Evolutionary conservation across 2,888 invertebrate genomes (phyloP), one percentile per base, ranked within the genome.

Genomic region (Tenthredo notha): DNA sequence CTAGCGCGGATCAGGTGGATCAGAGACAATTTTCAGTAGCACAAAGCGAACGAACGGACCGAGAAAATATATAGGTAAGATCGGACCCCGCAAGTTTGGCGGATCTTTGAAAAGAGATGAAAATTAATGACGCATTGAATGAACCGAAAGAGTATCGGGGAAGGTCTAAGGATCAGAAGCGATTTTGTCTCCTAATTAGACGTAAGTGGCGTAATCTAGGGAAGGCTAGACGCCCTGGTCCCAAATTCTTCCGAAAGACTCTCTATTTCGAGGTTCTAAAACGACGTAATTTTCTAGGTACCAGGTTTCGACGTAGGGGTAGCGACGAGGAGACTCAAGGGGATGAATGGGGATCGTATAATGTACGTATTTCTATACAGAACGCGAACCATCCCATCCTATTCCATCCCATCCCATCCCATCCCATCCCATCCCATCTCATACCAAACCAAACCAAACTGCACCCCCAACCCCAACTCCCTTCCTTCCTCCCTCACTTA

Each of bases 331-430:
- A 40, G 65, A 9, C n/a, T 43, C 61, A 33, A 67, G 21, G n/a
- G 40, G 37, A 74, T 84, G 87, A 85, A 25, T 25, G 18, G 47
- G 33, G 75, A 88, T 87, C 85, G 89, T 89, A 90, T 90, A 90
- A 89, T 89, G 87, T 87, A 86, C 86, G 88, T 90, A 90, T 90
- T 89, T 89, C 88, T 89, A 88, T 88, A 90, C 87, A 86, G 84
- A 75, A 86, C 85, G 84, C 86, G 86, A 85, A 80, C 50, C 61
- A 40, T 29, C 78, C 33, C 37, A 18, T 15, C n/a, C 72, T 10
- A 72, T 33, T 7, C 12, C 72, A n/a, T 37, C 6, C 7, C 72
- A 9, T 12, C 25, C 72, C 43, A n/a, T n/a, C n/a, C 50, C 61
- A 40, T 29, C 78, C 33, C 37, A 18, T 15, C n/a, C 72, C n/a